Evolutionary conservation across 2,888 invertebrate genomes (phyloP).

Genomic region (Hedya salicella): DNA sequence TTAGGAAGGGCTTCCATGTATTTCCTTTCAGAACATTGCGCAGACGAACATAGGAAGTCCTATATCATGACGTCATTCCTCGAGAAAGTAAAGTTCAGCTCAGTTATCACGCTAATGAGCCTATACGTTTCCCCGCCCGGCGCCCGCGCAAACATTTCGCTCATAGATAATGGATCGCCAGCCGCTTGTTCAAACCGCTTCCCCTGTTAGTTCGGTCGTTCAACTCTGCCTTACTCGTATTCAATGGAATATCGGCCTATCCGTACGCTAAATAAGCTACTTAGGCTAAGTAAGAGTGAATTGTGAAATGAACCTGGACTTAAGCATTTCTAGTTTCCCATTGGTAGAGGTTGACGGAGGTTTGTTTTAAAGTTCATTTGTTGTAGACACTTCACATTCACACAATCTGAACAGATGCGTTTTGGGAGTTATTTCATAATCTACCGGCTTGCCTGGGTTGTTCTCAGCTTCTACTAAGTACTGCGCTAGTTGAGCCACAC

Average conservation of each 20-base stretch:
- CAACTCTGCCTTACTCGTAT: constrained; percentile 58
- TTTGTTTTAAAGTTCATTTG: neutral
- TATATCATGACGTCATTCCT: neutral
- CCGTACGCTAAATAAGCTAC: constrained; percentile 8
- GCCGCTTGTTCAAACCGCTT: constrained; percentile 59
- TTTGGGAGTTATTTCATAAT: too few relatives aligned
- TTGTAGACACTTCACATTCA: too few relatives aligned
- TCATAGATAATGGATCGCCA: constrained; percentile 69
- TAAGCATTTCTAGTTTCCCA: neutral
- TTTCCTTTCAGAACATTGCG: too few relatives aligned
- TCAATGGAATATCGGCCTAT: constrained; percentile 28
- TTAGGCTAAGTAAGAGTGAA: constrained; percentile 11
- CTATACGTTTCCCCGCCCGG: constrained; percentile 15
- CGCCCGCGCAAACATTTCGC: constrained; percentile 55
- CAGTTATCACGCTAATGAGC: constrained; percentile 17
- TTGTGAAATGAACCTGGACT: neutral
- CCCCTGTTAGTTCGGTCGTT: constrained; percentile 67
- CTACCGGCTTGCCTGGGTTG: too few relatives aligned
- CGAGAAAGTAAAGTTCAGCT: constrained; percentile 21
- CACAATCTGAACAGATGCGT: too few relatives aligned
- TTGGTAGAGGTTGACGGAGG: neutral
- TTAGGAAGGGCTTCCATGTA: too few relatives aligned
- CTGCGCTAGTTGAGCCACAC: too few relatives aligned
- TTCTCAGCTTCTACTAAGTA: too few relatives aligned
- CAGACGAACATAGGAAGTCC: neutral